These are phyloP conservation scores for Deilephila elpenor DNA, from an alignment of 2,888 invertebrate species.

Conservation along the genomic window DNA sequence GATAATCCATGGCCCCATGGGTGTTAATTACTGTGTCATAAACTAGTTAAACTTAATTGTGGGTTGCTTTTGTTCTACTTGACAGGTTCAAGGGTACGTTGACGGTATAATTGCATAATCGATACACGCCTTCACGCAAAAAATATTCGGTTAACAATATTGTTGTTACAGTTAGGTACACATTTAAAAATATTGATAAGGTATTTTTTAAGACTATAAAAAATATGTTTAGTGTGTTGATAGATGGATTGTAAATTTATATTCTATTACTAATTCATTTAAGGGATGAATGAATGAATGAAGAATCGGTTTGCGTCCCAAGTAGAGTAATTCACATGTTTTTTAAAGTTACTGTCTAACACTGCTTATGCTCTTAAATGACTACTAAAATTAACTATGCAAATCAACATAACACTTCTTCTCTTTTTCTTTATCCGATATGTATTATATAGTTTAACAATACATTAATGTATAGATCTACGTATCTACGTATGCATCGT, in stretches of 20 bases:
- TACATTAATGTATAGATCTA: background rate
- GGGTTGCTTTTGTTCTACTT: slow-evolving; percentile 45
- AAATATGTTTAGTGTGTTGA: too few relatives aligned
- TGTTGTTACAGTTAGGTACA: too few relatives aligned
- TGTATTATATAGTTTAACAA: background rate
- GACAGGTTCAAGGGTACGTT: slow-evolving; percentile 67
- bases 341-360: too few relatives aligned
- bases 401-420: background rate
- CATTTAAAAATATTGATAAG: too few relatives aligned
- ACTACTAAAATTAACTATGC: too few relatives aligned
- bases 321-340: background rate
- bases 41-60: slow-evolving; percentile 56
- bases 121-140: background rate
- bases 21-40: slow-evolving; percentile 59
- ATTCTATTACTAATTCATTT: too few relatives aligned
- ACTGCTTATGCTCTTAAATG: too few relatives aligned
- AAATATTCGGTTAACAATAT: background rate
- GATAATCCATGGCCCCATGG: slow-evolving; percentile 26
- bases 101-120: slow-evolving; percentile 34
- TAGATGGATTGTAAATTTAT: too few relatives aligned
- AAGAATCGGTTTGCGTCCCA: too few relatives aligned
- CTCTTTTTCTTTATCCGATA: background rate
- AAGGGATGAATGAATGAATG: too few relatives aligned
- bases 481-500: slow-evolving; percentile 27
- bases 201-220: too few relatives aligned